Base-by-base conservation (phyloP, 2,113 vertebrate species). In the Oceanites oceanicus region DNA sequence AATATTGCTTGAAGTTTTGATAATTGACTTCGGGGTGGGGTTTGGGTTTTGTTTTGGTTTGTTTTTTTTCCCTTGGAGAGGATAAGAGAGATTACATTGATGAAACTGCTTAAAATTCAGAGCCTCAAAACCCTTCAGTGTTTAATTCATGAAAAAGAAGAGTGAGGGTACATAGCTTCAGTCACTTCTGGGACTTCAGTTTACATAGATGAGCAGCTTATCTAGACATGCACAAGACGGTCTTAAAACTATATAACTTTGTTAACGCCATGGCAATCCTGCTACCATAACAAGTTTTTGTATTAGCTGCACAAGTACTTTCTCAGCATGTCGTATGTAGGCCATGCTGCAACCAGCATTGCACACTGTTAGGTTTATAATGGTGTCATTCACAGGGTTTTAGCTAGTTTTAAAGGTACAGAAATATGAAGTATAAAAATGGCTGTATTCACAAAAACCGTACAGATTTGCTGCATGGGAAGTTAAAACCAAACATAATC, bases 21-120 rank as follows among this genome's bases (percentile, higher is more conserved):
- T 77, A 45, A 17, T 34, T 92, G 18, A 15, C 32, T 53, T 75
- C 58, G 4, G 5, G 3, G 0, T 0, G 18, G 45, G 45, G 18
- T 7, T 27, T 26, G 3, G 16, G 18, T 7, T 27, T 26, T 2
- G 16, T 32, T 72, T 10, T 3, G 1, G 2, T 4, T 17, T 12
- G 22, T 52, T 63, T 6, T 15, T 63, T 94, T 78, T 59, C 9
- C 6, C 10, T 68, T 15, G 3, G 18, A 53, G 85, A 74, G 8
- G 19, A 2, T 70, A 56, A 72, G 18, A 44, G 36, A 45, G 7
- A 73, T 61, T 52, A 36, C 11, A 25, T 26, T 29, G 30, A 29
- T 56, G 23, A 58, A 88, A 42, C 32, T 90, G 22, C n/a, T 52
- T 85, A 58, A 71, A 87, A 82, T 45, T 71, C n/a, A 58, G 40